A percentile compares a stretch with the other conserved stretches of the same genome.
phyloP scores from a whole-genome alignment of 2,797 vertebrate genomes.

The Thalassophryne amazonica region DNA sequence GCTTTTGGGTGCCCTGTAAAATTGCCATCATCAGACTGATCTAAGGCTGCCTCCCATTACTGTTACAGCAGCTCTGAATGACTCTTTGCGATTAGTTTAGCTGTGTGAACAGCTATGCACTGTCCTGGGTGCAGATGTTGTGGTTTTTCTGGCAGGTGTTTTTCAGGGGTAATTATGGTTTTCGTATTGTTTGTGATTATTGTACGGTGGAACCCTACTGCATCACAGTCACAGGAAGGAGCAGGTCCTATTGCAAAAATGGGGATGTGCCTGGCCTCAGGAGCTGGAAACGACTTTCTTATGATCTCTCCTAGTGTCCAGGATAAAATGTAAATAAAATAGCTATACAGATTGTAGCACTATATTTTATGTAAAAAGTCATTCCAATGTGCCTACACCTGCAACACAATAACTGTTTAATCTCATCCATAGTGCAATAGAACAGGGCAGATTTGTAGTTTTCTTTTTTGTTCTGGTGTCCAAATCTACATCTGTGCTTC shows the following conservation, averaged over 20 bases:
- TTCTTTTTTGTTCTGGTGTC: too few relatives aligned
- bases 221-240: conserved; percentile 35
- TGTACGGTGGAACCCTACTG: conserved; percentile 17
- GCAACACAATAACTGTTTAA: too few relatives aligned
- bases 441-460: too few relatives aligned
- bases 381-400: too few relatives aligned
- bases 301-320: conserved; percentile 30
- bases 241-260: conserved; percentile 50
- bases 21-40: conserved; percentile 56
- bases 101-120: conserved; percentile 24
- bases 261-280: conserved; percentile 51
- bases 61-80: conserved; percentile 26
- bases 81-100: conserved; percentile 21
- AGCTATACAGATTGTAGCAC: too few relatives aligned
- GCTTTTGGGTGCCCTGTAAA: conserved; percentile 57
- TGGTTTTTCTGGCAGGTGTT: conserved; percentile 43
- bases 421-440: too few relatives aligned
- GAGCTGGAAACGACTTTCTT: conserved; percentile 64
- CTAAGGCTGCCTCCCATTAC: conserved; percentile 24
- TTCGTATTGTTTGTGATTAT: conserved; percentile 40
- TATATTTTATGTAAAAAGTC: too few relatives aligned
- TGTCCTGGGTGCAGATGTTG: conserved; percentile 46
- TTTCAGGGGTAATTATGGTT: conserved; percentile 57
- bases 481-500: too few relatives aligned
- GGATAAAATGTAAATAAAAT: too few relatives aligned